phyloP scores from a whole-genome alignment of 2,797 vertebrate species.

The Neosalanx taihuensis region DNA sequence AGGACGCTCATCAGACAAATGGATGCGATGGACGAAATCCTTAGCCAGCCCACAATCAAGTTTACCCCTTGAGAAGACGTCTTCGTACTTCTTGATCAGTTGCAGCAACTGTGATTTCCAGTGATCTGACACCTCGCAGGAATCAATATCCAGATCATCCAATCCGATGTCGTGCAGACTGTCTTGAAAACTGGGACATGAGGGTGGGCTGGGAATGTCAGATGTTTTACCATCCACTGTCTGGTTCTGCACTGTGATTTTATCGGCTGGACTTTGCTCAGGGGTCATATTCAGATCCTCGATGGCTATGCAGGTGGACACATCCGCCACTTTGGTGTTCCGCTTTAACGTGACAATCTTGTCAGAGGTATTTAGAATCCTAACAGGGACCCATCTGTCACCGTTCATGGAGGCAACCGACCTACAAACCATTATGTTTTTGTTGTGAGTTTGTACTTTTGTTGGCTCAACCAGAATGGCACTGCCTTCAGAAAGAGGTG shows the following conservation, averaged over 20 bases:
- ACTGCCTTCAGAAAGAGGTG: neutral
- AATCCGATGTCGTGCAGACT: conserved; percentile 9
- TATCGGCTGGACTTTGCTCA: neutral
- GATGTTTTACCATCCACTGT: too few species aligned
- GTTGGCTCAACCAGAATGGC: conserved; percentile 29
- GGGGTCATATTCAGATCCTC: conserved; percentile 7
- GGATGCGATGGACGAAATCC: conserved; percentile 39
- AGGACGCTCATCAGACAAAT: conserved; percentile 21
- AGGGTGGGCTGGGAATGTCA: neutral
- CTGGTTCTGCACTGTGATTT: too few species aligned
- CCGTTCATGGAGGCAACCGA: conserved; percentile 15
- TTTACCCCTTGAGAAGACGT: conserved; percentile 37
- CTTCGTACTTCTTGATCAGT: neutral
- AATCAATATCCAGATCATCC: neutral
- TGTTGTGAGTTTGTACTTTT: neutral
- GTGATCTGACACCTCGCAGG: too few species aligned
- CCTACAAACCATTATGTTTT: conserved; percentile 19
- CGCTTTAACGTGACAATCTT: neutral
- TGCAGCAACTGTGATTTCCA: neutral
- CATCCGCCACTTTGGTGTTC: conserved; percentile 16
- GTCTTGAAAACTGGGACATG: neutral
- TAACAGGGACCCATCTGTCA: conserved; percentile 25
- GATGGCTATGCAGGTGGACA: conserved; percentile 14
- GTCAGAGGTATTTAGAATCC: conserved; percentile 13
- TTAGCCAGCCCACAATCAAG: conserved; percentile 38